Conservation (phyloP, 2,888 invertebrate species). For the Yponomeuta sedellus region DNA sequence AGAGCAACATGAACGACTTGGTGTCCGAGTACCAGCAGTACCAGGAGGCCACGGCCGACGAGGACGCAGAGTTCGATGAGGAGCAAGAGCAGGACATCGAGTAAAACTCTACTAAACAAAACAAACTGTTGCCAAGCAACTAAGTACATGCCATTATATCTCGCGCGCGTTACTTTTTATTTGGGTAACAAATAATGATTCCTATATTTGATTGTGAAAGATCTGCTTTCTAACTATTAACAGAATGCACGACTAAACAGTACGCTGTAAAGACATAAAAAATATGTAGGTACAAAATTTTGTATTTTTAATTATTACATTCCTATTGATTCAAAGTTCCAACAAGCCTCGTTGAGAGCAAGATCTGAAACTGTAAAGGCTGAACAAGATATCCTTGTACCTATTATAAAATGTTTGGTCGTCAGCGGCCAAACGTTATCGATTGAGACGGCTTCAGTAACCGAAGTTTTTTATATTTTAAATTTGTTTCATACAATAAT, state of each 20-base stretch:
- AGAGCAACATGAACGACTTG: constrained; percentile 96
- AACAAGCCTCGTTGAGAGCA: constrained; percentile 46
- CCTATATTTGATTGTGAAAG: constrained; percentile 55
- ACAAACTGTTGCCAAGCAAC: constrained; percentile 30
- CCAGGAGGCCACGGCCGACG: constrained; percentile 91
- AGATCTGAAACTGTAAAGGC: constrained; percentile 63
- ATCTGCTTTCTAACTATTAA: constrained; percentile 73
- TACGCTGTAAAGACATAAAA: constrained; percentile 47
- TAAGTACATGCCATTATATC: constrained; percentile 64
- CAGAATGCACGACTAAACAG: constrained; percentile 66
- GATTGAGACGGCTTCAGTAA: constrained; percentile 61
- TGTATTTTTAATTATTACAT: constrained; percentile 53
- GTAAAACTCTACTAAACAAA: constrained; percentile 49
- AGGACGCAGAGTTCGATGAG: constrained; percentile 88
- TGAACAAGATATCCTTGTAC: constrained; percentile 56
- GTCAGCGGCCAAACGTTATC: constrained; percentile 47
- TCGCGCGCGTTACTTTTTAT: constrained; percentile 58
- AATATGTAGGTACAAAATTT: constrained; percentile 45
- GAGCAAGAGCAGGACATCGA: constrained; percentile 83
- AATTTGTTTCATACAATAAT: constrained; percentile 63
- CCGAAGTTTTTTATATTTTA: constrained; percentile 51
- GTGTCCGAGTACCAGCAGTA: constrained; percentile 97
- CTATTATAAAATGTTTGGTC: constrained; percentile 44
- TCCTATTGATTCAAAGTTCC: constrained; percentile 52
- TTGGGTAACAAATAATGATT: constrained; percentile 66